Evolutionary conservation across 2,797 vertebrate genomes (phyloP).

Genomic region (Ceyx erithaca): DNA sequence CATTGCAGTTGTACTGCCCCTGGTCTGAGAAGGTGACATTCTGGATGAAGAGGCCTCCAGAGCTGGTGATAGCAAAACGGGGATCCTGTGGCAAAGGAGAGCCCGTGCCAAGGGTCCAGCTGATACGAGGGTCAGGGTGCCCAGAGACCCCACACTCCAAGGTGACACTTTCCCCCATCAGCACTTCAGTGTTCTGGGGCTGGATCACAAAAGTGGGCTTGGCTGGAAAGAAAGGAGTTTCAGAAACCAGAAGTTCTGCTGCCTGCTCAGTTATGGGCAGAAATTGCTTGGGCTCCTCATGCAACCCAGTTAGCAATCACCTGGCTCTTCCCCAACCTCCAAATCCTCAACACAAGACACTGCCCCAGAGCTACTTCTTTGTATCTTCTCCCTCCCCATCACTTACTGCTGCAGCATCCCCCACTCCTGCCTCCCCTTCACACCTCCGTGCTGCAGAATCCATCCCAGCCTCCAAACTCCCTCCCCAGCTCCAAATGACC

Average conservation of each 20-base stretch:
- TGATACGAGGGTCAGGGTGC: constrained; percentile 69
- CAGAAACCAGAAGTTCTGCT: not conserved
- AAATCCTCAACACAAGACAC: fast-evolving
- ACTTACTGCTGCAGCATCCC: not conserved
- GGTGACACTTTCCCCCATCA: constrained; percentile 76
- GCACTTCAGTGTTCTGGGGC: constrained; percentile 78
- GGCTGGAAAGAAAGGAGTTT: constrained; percentile 60
- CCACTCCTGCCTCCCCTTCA: fast-evolving
- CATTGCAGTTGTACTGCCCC: constrained; percentile 76
- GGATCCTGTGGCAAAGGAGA: constrained; percentile 58
- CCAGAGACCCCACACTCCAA: constrained; percentile 79
- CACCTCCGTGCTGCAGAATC: not conserved
- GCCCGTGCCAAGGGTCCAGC: constrained; percentile 73
- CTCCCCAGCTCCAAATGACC: not conserved
- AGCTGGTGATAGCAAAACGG: constrained; percentile 74
- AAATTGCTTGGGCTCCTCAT: not conserved
- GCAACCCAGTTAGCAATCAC: not conserved
- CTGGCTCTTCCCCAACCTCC: not conserved
- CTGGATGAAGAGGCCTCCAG: constrained; percentile 76
- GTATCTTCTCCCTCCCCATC: not conserved
- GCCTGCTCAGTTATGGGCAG: not conserved
- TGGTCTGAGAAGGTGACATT: constrained; percentile 73
- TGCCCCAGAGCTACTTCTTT: not conserved
- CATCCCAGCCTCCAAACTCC: not conserved
- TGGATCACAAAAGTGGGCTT: constrained; percentile 79